These are phyloP conservation scores for Tenrec ecaudatus DNA, from an alignment of 2,113 vertebrate genomes.

Conservation along the genomic window DNA sequence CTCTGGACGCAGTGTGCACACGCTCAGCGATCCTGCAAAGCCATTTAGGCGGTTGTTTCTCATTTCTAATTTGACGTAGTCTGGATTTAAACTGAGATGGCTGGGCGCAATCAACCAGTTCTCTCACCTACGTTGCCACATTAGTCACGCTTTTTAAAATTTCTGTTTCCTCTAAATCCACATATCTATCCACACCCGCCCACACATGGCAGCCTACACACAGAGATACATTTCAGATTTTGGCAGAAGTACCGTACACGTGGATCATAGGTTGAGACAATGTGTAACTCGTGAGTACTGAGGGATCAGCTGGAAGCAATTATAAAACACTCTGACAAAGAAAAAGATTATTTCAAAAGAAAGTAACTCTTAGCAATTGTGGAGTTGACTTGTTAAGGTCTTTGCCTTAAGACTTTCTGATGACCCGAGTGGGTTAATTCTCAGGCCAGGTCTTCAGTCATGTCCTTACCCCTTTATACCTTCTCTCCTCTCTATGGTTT, in stretches of 20 bases:
- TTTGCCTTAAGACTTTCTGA: no score
- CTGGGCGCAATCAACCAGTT: background rate
- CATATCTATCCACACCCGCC: background rate
- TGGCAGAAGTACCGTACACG: background rate
- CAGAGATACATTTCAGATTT: conserved; percentile 45
- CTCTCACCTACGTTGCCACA: conserved; percentile 1
- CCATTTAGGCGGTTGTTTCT: background rate
- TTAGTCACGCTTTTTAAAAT: conserved; percentile 43
- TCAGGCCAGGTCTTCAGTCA: background rate
- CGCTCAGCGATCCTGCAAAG: background rate
- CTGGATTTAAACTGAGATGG: conserved; percentile 8
- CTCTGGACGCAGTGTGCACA: background rate
- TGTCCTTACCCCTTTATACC: background rate
- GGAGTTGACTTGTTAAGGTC: background rate
- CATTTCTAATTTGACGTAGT: conserved; percentile 18
- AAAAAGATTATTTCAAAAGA: background rate
- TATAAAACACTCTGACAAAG: background rate
- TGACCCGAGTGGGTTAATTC: background rate
- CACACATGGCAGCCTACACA: background rate
- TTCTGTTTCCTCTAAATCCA: conserved; percentile 16
- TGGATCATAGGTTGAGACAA: conserved; percentile 1
- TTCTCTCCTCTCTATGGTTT: background rate
- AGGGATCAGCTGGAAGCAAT: background rate
- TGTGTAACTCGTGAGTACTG: conserved; percentile 11
- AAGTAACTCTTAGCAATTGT: background rate